Evolutionary conservation across 1,140 invertebrate species (phyloP), one percentile per base, ranked within the genome.

Genomic region (Drosophila virilis): DNA sequence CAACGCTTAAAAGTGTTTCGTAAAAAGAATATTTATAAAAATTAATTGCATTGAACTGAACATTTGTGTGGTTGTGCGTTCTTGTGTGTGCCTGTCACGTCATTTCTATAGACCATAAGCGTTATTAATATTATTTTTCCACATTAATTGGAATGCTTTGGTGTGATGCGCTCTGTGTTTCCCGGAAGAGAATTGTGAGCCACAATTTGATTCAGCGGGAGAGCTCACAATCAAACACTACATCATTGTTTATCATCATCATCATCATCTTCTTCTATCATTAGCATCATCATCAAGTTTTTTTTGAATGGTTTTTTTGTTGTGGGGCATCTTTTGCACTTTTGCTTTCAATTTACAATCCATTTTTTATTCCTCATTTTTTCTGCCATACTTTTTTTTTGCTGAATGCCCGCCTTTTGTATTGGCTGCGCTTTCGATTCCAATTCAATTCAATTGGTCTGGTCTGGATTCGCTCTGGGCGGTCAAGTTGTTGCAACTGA

Each of bases 71-170:
- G 4, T n/a, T 35, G 28, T 8, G 50, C 7, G 50, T 17, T 8
- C 37, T 13, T 33, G 12, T 45, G 32, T 15, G 7, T 35, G 58
- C 15, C 58, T 61, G 43, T 38, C 58, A 37, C 43, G 32, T 38
- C 33, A 37, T 48, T 60, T 66, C 51, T 52, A 43, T 51, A 40
- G 40, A 28, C 28, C 37, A 48, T 65, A 50, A 65, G 35, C 48
- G 70, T 80, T 77, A 67, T 76, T 80, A 71, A 73, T 69, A 80
- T 77, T 80, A 54, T 70, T 80, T 85, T 85, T 68, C 43, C 64
- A 77, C 58, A 80, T 80, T 71, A 84, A 85, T 84, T 85, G 80
- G 61, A 68, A 61, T 38, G 64, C 74, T 48, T 74, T 38, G 22
- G 22, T 28, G 22, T 4, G 40, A n/a, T 60, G 66, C 15, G 33